Base-by-base conservation (phyloP, 30 jellyfish, hydroid and myxozoan species). In the Rhopilema esculentum region DNA sequence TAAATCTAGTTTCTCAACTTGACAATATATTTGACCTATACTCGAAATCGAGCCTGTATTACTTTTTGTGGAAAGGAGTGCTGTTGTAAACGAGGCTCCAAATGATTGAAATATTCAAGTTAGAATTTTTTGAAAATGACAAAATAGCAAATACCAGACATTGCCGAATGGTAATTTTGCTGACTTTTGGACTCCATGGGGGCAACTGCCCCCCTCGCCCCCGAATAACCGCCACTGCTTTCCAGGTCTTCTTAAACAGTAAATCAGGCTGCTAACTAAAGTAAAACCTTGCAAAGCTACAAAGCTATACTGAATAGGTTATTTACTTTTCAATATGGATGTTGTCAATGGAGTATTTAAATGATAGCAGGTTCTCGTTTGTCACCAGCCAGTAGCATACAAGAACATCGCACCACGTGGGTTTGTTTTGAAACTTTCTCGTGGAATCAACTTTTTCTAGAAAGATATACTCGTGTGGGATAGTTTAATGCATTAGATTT, bases 381-480 rank as follows among this genome's bases (percentile, higher is more conserved):
- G 51, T 22, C 29, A 23, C 57, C 65, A 65, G 27, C 88, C 88
- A 79, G 88, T 79, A 79, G 72, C 79, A 33, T 79, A 24, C 88
- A n/a, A 57, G 67, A 64, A 79, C 28, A 9, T 18, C 7, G 21
- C 66, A 79, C 79, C 88, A 79, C 88, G 79, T 79, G 88, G 76
- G 75, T 53, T 79, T 79, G 80, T 79, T 79, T 79, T 79, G 61
- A 79, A 49, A 57, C 7, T 76, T 2, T 40, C 57, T 40, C 57
- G 57, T 40, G 57, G 57, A 40, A 40, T 2, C 57, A n/a, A 2
- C 57, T 40, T 40, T 40, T 40, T 40, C 57, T 12, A 12, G 57
- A 40, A 2, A 40, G 57, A 40, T 40, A 12, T 12, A 40, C 12
- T 40, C 12, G 6, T 12, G 57, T 2, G 57, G 57, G 9, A 12